Conservation (phyloP, 1,140 invertebrate species). For the Chionoecetes opilio region DNA sequence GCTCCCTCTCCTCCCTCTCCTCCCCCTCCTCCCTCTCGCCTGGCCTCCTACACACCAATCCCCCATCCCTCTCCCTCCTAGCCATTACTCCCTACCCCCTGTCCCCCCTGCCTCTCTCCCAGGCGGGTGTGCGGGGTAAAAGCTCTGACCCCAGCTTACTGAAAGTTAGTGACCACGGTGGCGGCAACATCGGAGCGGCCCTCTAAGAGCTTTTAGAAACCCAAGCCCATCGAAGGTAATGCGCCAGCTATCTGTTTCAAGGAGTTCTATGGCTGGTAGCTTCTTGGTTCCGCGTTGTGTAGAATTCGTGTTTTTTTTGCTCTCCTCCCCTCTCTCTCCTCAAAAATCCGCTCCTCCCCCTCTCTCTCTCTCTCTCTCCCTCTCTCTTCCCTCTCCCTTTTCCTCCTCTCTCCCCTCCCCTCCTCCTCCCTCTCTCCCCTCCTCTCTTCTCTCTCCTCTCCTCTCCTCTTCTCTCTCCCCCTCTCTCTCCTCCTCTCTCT, state of each 20-base stretch:
- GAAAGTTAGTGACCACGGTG: slow-evolving; percentile 63
- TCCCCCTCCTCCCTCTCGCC: neutral
- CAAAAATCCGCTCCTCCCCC: neutral
- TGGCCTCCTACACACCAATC: neutral
- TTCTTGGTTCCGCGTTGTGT: slow-evolving; percentile 13
- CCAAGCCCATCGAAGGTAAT: slow-evolving; percentile 68
- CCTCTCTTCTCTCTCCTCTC: neutral
- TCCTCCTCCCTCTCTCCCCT: slow-evolving; percentile 6
- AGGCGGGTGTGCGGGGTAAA: neutral
- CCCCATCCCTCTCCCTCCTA: neutral
- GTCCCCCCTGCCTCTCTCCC: neutral
- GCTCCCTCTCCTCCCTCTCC: slow-evolving; percentile 33
- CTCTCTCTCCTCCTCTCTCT: slow-evolving; percentile 45
- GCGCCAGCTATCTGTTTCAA: slow-evolving; percentile 71
- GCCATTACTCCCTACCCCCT: neutral
- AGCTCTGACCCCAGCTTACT: slow-evolving; percentile 57
- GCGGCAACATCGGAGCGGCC: slow-evolving; percentile 43
- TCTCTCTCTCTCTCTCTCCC: slow-evolving; percentile 35
- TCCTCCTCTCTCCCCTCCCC: neutral
- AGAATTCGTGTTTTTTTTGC: neutral
- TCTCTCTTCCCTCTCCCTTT: neutral
- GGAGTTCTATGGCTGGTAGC: slow-evolving; percentile 52
- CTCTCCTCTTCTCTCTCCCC: slow-evolving; percentile 48
- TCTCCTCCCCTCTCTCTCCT: neutral
- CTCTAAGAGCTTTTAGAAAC: slow-evolving; percentile 71